phyloP scores from a whole-genome alignment of 2,113 vertebrate species.

The Pardalotus punctatus region DNA sequence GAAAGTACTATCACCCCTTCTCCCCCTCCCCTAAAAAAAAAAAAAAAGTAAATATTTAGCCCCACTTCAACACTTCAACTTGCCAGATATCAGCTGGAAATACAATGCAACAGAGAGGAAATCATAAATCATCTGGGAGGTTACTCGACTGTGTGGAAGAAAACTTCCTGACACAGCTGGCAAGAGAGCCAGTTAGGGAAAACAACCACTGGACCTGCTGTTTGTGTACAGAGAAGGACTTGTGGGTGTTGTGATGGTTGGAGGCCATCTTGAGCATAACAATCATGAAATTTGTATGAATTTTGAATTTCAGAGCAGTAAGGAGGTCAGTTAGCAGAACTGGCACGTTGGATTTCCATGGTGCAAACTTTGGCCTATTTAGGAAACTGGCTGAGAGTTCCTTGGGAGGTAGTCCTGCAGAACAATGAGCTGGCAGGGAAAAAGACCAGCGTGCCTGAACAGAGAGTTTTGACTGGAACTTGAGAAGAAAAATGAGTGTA shows the following conservation, averaged over 20 bases:
- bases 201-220: accelerated
- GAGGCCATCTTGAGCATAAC: accelerated
- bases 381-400: neutral
- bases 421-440: neutral
- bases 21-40: accelerated
- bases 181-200: neutral
- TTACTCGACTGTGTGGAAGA: neutral
- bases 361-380: neutral
- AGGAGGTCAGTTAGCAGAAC: neutral
- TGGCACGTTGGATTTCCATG: neutral
- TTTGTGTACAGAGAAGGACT: neutral
- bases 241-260: neutral
- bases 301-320: neutral
- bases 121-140: accelerated
- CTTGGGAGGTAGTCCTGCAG: neutral
- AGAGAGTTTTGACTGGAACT: neutral
- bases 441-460: neutral
- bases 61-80: neutral
- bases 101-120: neutral
- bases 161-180: neutral
- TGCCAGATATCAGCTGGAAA: neutral
- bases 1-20: neutral
- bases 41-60: neutral
- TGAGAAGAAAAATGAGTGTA: neutral
- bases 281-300: neutral